A percentile compares a stretch with the other conserved stretches of the same genome.
These are phyloP conservation scores for Suncus etruscus DNA, from an alignment of 2,113 vertebrate species.

Conservation along the genomic window DNA sequence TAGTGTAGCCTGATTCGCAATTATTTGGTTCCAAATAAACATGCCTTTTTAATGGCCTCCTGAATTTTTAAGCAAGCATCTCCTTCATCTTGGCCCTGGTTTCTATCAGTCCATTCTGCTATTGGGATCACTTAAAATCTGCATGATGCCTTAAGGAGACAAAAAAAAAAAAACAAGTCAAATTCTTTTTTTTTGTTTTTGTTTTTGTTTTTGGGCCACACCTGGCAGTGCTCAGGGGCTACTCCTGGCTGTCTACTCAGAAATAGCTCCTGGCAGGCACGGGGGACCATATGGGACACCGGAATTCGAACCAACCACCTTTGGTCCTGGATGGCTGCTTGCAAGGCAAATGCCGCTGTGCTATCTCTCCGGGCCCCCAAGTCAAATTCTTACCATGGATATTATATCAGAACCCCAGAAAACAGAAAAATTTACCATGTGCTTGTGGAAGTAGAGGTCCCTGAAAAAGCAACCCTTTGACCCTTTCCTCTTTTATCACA, in stretches of 20 bases:
- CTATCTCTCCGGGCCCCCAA: no score
- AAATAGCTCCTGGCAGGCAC: no score
- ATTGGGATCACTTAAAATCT: conserved; percentile 28
- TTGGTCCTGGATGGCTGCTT: no score
- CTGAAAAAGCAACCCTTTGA: not conserved
- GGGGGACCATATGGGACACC: no score
- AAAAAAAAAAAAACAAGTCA: no score
- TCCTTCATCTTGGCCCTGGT: conserved; percentile 35
- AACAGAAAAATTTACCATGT: conserved; percentile 23
- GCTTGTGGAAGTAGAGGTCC: not conserved
- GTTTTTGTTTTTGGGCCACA: no score
- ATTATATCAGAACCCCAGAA: not conserved
- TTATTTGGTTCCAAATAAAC: not conserved
- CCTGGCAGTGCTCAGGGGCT: no score
- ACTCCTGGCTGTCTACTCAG: no score
- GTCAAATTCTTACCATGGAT: not conserved
- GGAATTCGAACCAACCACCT: no score
- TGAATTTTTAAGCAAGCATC: not conserved
- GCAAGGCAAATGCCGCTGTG: no score
- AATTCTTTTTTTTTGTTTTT: no score
- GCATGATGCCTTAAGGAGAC: conserved; percentile 15
- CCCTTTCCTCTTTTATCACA: conserved; percentile 33
- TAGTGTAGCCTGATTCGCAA: not conserved
- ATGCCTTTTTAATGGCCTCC: not conserved
- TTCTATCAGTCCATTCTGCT: conserved; percentile 45